These are phyloP conservation scores for Xenopus petersii DNA, from an alignment of 2,797 vertebrate genomes.

Conservation along the genomic window DNA sequence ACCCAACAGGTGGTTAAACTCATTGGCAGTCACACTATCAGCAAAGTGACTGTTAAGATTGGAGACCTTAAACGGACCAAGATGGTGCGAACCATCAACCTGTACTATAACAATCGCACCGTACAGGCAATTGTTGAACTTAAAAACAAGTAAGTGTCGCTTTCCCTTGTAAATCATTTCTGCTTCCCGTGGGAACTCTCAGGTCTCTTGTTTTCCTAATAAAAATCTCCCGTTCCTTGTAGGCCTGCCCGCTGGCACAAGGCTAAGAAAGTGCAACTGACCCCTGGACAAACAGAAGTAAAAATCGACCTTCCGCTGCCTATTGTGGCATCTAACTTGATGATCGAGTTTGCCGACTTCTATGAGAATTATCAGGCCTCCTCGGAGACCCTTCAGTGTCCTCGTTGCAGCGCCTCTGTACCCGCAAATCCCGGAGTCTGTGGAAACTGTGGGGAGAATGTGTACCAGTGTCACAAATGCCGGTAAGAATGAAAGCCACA, in stretches of 20 bases:
- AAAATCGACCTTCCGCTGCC: slow-evolving; percentile 95
- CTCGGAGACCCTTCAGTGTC: slow-evolving; percentile 95
- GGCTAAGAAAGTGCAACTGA: slow-evolving; percentile 96
- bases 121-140: slow-evolving; percentile 97
- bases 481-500: slow-evolving; percentile 65
- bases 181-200: no score
- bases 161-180: no score
- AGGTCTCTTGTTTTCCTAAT: no score
- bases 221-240: not conserved
- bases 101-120: slow-evolving; percentile 97
- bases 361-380: slow-evolving; percentile 99
- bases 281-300: slow-evolving; percentile 94
- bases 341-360: slow-evolving; percentile 98
- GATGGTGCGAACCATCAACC: slow-evolving; percentile 96
- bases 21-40: slow-evolving; percentile 97
- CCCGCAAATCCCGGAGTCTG: slow-evolving; percentile 96
- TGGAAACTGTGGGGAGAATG: slow-evolving; percentile 96
- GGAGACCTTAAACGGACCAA: slow-evolving; percentile 97
- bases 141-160: slow-evolving; percentile 85
- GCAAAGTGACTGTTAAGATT: slow-evolving; percentile 97
- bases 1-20: slow-evolving; percentile 98
- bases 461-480: slow-evolving; percentile 99
- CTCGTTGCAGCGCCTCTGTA: slow-evolving; percentile 93
- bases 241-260: slow-evolving; percentile 98
- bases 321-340: slow-evolving; percentile 95